phyloP scores from a whole-genome alignment of 2,888 invertebrate species.

The Operophtera brumata region DNA sequence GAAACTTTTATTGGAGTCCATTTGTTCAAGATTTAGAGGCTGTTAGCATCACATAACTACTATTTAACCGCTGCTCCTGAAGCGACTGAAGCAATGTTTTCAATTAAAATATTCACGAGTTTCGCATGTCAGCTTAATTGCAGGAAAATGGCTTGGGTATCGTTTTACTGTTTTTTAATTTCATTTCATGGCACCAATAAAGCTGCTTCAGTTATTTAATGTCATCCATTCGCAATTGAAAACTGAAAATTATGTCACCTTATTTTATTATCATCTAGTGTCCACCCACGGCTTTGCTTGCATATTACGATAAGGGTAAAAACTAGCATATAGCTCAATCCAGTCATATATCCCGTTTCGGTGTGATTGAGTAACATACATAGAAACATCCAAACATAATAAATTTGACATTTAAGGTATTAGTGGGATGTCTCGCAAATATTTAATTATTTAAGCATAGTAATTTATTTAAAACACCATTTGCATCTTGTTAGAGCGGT shows the following conservation, averaged over 20 bases:
- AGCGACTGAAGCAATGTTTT: conserved; percentile 48
- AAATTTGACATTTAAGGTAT: too few species aligned
- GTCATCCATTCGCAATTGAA: background rate
- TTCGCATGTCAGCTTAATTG: conserved; percentile 8
- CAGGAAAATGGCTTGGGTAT: conserved; percentile 19
- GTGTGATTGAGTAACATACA: too few species aligned
- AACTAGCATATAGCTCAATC: too few species aligned
- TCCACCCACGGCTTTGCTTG: too few species aligned
- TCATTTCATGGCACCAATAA: conserved; percentile 12
- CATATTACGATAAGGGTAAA: too few species aligned
- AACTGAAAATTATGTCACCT: background rate
- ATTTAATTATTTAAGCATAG: too few species aligned
- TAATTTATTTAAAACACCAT: too few species aligned
- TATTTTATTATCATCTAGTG: too few species aligned
- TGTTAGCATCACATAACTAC: conserved; percentile 56
- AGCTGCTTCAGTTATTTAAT: conserved; percentile 14
- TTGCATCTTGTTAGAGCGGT: too few species aligned
- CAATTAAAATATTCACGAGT: conserved; percentile 35
- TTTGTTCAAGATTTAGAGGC: conserved; percentile 56
- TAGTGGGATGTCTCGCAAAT: too few species aligned
- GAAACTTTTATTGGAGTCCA: conserved; percentile 58
- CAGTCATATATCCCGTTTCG: too few species aligned
- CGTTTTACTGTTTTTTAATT: conserved; percentile 19
- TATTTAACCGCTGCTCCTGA: conserved; percentile 47
- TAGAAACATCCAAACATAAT: too few species aligned